phyloP scores from a whole-genome alignment of 1,140 invertebrate genomes.

The Drosophila fuyamai region DNA sequence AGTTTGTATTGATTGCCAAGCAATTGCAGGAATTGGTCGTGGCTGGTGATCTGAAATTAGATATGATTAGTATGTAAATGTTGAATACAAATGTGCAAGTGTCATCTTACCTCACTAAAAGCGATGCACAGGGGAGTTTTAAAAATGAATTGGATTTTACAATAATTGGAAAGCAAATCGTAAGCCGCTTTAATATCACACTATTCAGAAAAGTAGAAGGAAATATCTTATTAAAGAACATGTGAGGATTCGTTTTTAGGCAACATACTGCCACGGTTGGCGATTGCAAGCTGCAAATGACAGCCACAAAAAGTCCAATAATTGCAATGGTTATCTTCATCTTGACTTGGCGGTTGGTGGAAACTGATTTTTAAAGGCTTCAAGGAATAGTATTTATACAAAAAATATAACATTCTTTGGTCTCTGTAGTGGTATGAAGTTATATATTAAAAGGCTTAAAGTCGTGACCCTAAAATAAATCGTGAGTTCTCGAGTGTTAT shows the following conservation, averaged over 20 bases:
- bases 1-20: not conserved
- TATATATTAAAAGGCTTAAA: not conserved
- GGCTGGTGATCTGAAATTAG: too few species aligned
- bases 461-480: not conserved
- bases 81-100: too few species aligned
- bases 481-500: not conserved
- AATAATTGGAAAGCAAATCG: not conserved
- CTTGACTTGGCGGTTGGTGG: not conserved
- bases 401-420: not conserved
- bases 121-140: not conserved
- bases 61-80: too few species aligned
- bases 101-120: not conserved
- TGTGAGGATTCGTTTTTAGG: not conserved
- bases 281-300: not conserved
- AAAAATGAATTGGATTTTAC: not conserved
- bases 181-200: not conserved
- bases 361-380: not conserved
- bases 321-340: slow-evolving; percentile 6
- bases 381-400: not conserved
- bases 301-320: not conserved
- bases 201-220: not conserved
- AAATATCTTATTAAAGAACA: not conserved
- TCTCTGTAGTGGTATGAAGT: not conserved
- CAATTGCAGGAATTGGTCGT: not conserved
- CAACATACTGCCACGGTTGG: not conserved